These are phyloP conservation scores for Sarcophaga subvicina DNA, from an alignment of 2,888 invertebrate species.

Conservation along the genomic window DNA sequence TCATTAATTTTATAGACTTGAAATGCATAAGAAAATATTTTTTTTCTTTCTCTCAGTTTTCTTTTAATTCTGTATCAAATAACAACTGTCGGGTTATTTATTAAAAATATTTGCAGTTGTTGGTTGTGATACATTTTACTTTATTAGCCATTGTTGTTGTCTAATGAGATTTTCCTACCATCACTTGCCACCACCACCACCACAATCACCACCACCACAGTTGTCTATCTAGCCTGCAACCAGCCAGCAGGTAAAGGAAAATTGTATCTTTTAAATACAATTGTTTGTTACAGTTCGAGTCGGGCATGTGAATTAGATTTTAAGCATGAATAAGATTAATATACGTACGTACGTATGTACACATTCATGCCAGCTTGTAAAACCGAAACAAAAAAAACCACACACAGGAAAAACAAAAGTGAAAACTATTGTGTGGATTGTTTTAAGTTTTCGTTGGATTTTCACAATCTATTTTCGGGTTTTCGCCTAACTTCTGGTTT, in stretches of 20 bases:
- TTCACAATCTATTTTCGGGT: too few relatives aligned
- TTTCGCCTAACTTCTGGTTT: too few relatives aligned
- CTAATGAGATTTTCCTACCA: conserved; percentile 39
- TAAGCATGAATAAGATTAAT: conserved; percentile 41
- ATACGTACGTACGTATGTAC: neutral
- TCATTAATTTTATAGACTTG: neutral
- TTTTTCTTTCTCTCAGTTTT: neutral
- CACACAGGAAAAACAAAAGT: conserved; percentile 58
- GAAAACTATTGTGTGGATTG: conserved; percentile 65
- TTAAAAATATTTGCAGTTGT: conserved; percentile 57
- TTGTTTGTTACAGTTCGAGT: conserved; percentile 27
- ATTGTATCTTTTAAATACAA: conserved; percentile 38
- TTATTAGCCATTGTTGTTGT: conserved; percentile 46
- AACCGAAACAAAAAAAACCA: conserved; percentile 56
- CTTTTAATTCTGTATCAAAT: conserved; percentile 51
- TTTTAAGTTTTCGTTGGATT: conserved; percentile 15
- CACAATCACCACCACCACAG: neutral
- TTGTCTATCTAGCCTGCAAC: conserved; percentile 1
- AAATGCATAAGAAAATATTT: too few relatives aligned
- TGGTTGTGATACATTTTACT: conserved; percentile 42
- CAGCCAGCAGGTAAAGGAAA: conserved; percentile 30
- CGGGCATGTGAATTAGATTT: conserved; percentile 60
- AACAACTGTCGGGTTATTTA: conserved; percentile 50
- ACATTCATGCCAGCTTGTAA: conserved; percentile 20
- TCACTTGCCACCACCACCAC: neutral